Conservation (phyloP, 2,888 invertebrate species). For the Orthosia incerta region DNA sequence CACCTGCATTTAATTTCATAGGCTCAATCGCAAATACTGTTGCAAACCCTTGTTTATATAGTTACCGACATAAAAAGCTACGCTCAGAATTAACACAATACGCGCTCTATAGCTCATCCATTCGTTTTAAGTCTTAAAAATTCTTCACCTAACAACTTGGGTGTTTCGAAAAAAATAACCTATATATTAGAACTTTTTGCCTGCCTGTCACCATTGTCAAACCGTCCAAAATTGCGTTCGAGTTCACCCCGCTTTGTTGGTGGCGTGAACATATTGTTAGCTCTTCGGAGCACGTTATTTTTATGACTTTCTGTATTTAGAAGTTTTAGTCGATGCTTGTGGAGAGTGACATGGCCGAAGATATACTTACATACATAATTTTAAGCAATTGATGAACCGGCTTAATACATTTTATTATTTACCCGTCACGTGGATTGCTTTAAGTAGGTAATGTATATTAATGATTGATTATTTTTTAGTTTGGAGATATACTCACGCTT, state of each 20-base stretch:
- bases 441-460: too few relatives aligned
- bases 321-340: too few relatives aligned
- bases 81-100: neutral
- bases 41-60: conserved; percentile 37
- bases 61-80: neutral
- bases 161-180: conserved; percentile 46
- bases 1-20: neutral
- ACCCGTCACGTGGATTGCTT: too few relatives aligned
- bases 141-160: conserved; percentile 40
- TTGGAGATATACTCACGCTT: too few relatives aligned
- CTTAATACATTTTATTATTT: too few relatives aligned
- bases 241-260: conserved; percentile 47
- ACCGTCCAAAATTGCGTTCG: conserved; percentile 67
- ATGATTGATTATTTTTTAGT: too few relatives aligned
- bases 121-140: conserved; percentile 33
- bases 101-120: conserved; percentile 49
- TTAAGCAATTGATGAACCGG: too few relatives aligned
- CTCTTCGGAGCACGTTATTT: too few relatives aligned
- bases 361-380: too few relatives aligned
- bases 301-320: too few relatives aligned
- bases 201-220: conserved; percentile 40
- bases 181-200: conserved; percentile 29
- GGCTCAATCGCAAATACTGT: conserved; percentile 12
- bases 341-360: too few relatives aligned
- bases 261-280: conserved; percentile 50